A percentile compares a stretch with the other conserved stretches of the same genome.
phyloP scores from a whole-genome alignment of 1,140 invertebrate genomes.

The Hylyphantes graminicola region DNA sequence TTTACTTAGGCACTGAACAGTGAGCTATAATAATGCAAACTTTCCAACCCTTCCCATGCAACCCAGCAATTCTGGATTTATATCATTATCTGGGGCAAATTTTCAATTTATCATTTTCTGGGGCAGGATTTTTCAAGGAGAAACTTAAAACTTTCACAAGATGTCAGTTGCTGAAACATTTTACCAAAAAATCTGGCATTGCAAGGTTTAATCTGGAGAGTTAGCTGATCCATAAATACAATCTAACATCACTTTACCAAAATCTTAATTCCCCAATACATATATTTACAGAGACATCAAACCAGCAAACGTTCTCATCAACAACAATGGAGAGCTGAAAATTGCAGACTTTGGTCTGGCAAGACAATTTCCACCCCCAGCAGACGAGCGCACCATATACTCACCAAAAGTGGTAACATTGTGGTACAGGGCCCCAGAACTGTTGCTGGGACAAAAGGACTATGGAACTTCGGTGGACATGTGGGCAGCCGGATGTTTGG shows the following conservation, averaged over 20 bases:
- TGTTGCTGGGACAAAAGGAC: constrained; percentile 90
- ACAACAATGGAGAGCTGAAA: constrained; percentile 94
- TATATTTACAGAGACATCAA: constrained; percentile 62
- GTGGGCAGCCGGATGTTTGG: constrained; percentile 95
- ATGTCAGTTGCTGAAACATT: no score
- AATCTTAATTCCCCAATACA: no score
- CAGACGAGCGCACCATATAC: constrained; percentile 86
- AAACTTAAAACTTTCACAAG: no score
- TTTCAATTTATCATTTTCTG: no score
- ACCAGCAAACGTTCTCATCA: constrained; percentile 98
- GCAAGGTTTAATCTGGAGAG: no score
- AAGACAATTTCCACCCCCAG: constrained; percentile 66
- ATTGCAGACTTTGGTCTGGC: constrained; percentile 92
- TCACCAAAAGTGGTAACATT: constrained; percentile 98
- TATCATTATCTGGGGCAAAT: no score
- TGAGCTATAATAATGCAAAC: no score
- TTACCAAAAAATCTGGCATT: no score
- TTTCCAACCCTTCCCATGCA: no score
- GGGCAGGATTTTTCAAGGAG: no score
- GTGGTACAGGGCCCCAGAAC: constrained; percentile 95
- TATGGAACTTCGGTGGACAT: constrained; percentile 97
- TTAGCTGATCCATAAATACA: not conserved
- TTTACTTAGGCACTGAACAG: no score
- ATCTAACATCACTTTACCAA: not conserved
- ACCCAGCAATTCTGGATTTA: no score